A percentile compares a stretch with the other conserved stretches of the same genome.
Evolutionary conservation across 2,888 invertebrate species (phyloP).

Genomic region (Hirtodrosophila alboralis): DNA sequence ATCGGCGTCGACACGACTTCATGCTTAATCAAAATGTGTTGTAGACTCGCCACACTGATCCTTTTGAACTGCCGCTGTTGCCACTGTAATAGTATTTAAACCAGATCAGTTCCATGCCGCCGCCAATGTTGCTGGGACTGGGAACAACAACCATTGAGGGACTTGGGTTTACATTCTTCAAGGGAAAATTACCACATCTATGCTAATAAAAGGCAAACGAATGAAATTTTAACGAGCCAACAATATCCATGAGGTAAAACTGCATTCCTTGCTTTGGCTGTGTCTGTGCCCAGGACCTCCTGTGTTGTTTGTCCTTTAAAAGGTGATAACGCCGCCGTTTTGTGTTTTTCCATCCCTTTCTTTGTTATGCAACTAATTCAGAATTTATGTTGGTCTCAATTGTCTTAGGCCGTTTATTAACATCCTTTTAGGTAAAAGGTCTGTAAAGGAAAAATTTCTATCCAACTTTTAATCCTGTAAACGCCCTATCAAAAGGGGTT

Average conservation of each 20-base stretch:
- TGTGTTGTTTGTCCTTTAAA: conserved; percentile 71
- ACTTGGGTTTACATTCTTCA: conserved; percentile 34
- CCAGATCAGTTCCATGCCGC: conserved; percentile 69
- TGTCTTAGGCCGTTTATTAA: conserved; percentile 51
- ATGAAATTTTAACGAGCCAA: conserved; percentile 77
- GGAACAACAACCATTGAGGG: conserved; percentile 30
- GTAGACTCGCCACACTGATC: conserved; percentile 56
- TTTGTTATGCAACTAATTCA: conserved; percentile 46
- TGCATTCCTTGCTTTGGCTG: conserved; percentile 11
- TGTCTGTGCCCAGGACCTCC: conserved; percentile 67
- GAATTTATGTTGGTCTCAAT: conserved; percentile 34
- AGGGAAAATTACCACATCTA: conserved; percentile 67
- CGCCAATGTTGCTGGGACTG: conserved; percentile 20
- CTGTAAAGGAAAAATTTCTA: not conserved
- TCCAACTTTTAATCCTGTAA: conserved; percentile 5
- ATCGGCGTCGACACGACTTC: conserved; percentile 64
- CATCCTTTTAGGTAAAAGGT: conserved; percentile 53
- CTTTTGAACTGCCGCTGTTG: conserved; percentile 75
- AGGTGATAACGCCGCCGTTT: conserved; percentile 72
- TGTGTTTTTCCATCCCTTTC: conserved; percentile 21
- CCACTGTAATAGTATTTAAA: conserved; percentile 76
- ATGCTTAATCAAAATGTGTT: conserved; percentile 80
- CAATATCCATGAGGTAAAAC: conserved; percentile 29
- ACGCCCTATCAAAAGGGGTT: conserved; percentile 28
- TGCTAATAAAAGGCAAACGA: conserved; percentile 72